Percentiles rank a stretch among this genome's conserved stretches.
These are phyloP conservation scores for Pitangus sulphuratus DNA, from an alignment of 2,797 vertebrate species.

Conservation along the genomic window DNA sequence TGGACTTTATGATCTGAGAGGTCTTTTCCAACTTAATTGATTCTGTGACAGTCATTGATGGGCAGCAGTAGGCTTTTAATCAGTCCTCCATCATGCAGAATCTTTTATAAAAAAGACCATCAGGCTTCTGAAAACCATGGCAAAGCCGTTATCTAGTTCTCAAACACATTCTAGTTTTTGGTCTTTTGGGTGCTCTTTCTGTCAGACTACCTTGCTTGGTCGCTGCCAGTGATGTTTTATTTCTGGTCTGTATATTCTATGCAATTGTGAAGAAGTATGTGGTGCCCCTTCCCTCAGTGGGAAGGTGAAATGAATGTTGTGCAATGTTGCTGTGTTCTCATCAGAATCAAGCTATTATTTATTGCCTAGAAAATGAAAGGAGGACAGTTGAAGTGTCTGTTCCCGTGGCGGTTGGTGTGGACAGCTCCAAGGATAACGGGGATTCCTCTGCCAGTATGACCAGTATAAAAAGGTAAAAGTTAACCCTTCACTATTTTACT, in stretches of 20 bases:
- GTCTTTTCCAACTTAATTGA: neutral
- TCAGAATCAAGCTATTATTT: conserved; percentile 6
- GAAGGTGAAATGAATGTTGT: neutral
- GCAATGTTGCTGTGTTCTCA: neutral
- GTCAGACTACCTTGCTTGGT: neutral
- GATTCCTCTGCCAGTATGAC: conserved; percentile 41
- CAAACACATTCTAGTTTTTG: neutral
- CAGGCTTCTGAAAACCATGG: neutral
- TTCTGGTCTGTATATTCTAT: neutral
- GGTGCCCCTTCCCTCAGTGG: neutral
- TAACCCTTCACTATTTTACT: neutral
- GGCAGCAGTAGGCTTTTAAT: neutral
- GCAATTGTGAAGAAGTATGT: neutral
- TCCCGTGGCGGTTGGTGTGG: conserved; percentile 62
- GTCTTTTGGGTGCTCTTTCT: neutral
- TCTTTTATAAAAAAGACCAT: neutral
- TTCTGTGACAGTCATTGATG: neutral
- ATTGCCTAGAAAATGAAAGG: conserved; percentile 68
- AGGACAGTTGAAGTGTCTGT: conserved; percentile 70
- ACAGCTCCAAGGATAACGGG: conserved; percentile 59
- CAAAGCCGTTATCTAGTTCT: neutral
- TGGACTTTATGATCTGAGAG: neutral
- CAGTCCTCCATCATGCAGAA: neutral
- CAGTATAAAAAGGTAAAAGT: conserved; percentile 73
- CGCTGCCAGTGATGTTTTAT: neutral